Percentiles rank a stretch among this genome's conserved stretches.
These are phyloP conservation scores for Apocheima hispidaria DNA, from an alignment of 2,888 invertebrate genomes.

Conservation along the genomic window DNA sequence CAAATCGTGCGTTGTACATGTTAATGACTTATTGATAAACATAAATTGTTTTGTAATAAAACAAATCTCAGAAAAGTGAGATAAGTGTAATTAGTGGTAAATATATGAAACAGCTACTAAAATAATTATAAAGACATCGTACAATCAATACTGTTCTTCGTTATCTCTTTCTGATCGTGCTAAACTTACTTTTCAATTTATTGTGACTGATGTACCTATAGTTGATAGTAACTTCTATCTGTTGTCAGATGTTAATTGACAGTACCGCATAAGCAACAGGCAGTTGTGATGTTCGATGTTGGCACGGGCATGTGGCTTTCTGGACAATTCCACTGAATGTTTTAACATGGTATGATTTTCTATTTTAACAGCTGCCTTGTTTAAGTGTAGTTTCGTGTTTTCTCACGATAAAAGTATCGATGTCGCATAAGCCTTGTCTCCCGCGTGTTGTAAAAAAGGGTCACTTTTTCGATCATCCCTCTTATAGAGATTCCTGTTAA, in stretches of 20 bases:
- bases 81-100: too few relatives aligned
- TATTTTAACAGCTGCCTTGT: constrained; percentile 28
- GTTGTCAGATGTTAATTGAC: constrained; percentile 23
- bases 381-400: constrained; percentile 34
- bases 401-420: constrained; percentile 31
- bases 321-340: constrained; percentile 11
- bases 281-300: constrained; percentile 11
- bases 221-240: not conserved
- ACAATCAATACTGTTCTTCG: not conserved
- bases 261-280: constrained; percentile 14
- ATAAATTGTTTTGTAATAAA: not conserved
- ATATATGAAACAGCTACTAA: too few relatives aligned
- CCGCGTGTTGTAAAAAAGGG: constrained; percentile 1
- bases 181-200: not conserved
- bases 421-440: constrained; percentile 21
- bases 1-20: too few relatives aligned
- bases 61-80: not conserved
- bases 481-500: not conserved
- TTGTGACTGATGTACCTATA: not conserved
- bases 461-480: constrained; percentile 3
- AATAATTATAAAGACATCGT: too few relatives aligned
- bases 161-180: not conserved
- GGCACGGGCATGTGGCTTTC: constrained; percentile 1
- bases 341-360: constrained; percentile 9
- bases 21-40: not conserved